Base-by-base conservation (phyloP, 2,888 invertebrate species). In the Arenicola marina region DNA sequence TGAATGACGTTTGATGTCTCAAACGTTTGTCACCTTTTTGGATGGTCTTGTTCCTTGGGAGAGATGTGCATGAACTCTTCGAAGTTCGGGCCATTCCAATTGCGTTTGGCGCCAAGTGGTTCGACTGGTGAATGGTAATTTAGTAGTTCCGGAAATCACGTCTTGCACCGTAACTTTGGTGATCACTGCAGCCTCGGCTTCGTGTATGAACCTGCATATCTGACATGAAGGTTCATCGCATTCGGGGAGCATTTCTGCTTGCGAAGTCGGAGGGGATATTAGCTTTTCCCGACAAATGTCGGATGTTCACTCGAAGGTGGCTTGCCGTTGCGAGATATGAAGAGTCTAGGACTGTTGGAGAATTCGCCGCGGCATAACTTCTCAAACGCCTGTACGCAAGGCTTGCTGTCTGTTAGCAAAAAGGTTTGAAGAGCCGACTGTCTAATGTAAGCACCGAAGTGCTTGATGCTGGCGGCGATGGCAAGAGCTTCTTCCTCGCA, bases 1-100 rank as follows among this genome's bases (percentile, higher is more conserved):
- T 29, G 60, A 59, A 32, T 62, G 59, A 7, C 51, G 29, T 29
- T 62, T 71, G 3, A 71, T 59, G 33, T 72, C 68, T 45, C 56
- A 59, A 26, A 70, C 45, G 34, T 66, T 70, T 18, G 71, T 70
- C 1, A 63, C 29, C 44, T 70, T 70, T 56, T 66, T 70, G 4
- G 69, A 74, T 0, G 74, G 74, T 2, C 70, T 56, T 0, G 73
- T 73, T 4, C 71, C 71, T 33, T 73, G 73, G 15, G 51, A 56
- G 1, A 72, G 61, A 46, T 70, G 70, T 2, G 72, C 69, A 44
- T 65, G 61, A 3, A 65, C 66, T 1, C 67, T 59, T 1, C 72
- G 56, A 2, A 73, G 51, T 51, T 75, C 73, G 15, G 70, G 58
- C 34, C 73, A 73, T 38, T 72, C 69, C 4, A 54, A 45, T 28